A percentile compares a stretch with the other conserved stretches of the same genome.
Evolutionary conservation across 1,140 invertebrate species (phyloP).

Genomic region (Trigoniulus corallinus): DNA sequence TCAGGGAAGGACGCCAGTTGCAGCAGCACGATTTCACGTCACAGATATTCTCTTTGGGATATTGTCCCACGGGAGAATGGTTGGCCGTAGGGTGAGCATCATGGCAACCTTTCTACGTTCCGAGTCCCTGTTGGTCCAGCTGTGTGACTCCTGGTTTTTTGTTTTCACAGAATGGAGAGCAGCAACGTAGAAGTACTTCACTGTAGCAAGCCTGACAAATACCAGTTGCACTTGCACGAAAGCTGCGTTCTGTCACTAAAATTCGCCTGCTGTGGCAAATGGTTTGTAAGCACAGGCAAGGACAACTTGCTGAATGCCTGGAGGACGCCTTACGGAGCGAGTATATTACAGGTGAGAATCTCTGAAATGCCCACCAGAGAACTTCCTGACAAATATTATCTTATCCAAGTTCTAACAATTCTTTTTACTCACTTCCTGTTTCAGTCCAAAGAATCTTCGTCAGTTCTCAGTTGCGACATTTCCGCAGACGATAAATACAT

Average conservation of each 20-base stretch:
- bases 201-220: constrained; percentile 87
- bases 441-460: constrained; percentile 96
- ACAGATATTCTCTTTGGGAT: constrained; percentile 93
- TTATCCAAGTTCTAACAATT: neutral
- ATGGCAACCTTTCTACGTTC: neutral
- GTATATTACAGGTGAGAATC: constrained; percentile 79
- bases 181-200: constrained; percentile 91
- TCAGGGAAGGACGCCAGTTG: constrained; percentile 77
- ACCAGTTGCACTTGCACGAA: constrained; percentile 93
- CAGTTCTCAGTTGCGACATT: constrained; percentile 97
- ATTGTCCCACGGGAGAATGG: constrained; percentile 96
- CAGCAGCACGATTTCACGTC: constrained; percentile 91
- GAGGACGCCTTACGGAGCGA: constrained; percentile 95
- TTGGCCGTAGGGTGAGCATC: constrained; percentile 72
- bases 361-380: too few species aligned
- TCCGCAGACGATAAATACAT: constrained; percentile 97
- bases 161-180: constrained; percentile 65
- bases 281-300: constrained; percentile 98
- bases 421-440: constrained; percentile 30
- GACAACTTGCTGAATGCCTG: constrained; percentile 96
- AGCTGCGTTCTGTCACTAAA: constrained; percentile 94
- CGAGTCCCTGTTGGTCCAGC: too few species aligned
- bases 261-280: constrained; percentile 93
- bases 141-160: too few species aligned
- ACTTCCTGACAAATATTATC: neutral